A percentile compares a stretch with the other conserved stretches of the same genome.
Conservation (phyloP, 2,113 vertebrate species). For the Corydoras sp. region DNA sequence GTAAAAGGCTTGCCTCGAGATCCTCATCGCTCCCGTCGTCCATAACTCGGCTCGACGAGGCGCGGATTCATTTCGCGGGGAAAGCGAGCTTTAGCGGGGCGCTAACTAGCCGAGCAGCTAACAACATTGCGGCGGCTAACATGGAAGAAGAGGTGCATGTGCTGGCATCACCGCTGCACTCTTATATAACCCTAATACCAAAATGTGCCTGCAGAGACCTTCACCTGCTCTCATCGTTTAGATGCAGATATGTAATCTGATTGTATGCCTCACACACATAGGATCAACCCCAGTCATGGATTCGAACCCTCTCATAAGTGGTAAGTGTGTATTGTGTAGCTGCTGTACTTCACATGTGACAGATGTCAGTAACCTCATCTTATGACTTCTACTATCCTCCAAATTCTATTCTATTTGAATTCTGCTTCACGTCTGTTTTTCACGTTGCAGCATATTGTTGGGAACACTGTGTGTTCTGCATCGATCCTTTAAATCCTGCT, state of each 20-base stretch:
- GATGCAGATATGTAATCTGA: slow-evolving; percentile 36
- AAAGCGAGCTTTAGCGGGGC: slow-evolving; percentile 2
- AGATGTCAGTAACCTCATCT: too few relatives aligned
- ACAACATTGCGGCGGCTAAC: slow-evolving; percentile 46
- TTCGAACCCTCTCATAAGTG: slow-evolving; percentile 62
- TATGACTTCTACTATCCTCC: too few relatives aligned
- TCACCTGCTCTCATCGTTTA: slow-evolving; percentile 23
- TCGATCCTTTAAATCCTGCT: too few relatives aligned
- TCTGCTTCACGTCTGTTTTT: too few relatives aligned
- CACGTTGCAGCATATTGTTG: too few relatives aligned
- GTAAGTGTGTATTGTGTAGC: slow-evolving; percentile 48
- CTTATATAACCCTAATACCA: slow-evolving; percentile 59
- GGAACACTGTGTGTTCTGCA: too few relatives aligned
- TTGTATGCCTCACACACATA: slow-evolving; percentile 9
- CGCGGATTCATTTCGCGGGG: background rate
- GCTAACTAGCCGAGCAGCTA: slow-evolving; percentile 18
- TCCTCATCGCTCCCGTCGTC: background rate
- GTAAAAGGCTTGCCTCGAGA: background rate
- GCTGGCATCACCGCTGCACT: slow-evolving; percentile 44
- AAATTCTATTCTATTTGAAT: too few relatives aligned
- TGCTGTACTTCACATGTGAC: background rate
- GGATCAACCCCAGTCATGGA: slow-evolving; percentile 54
- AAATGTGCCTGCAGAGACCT: slow-evolving; percentile 44
- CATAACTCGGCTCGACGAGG: background rate
- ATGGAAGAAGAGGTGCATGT: slow-evolving; percentile 59